A percentile compares a stretch with the other conserved stretches of the same genome.
Conservation (phyloP, 2,113 vertebrate genomes). For the Melanerpes formicivorus region DNA sequence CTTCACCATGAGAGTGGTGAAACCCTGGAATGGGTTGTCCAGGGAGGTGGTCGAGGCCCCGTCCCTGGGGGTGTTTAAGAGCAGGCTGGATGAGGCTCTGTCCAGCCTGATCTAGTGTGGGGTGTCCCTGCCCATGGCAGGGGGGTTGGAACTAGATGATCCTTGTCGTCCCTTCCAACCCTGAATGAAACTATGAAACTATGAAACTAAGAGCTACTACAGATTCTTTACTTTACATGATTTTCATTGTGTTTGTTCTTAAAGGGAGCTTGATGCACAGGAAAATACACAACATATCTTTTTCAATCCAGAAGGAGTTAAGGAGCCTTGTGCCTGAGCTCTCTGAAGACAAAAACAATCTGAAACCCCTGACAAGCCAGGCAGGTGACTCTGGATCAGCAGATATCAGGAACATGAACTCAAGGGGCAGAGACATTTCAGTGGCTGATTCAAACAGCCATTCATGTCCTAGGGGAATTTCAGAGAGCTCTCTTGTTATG, state of each 20-base stretch:
- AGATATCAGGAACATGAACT: not conserved
- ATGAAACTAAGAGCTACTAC: not conserved
- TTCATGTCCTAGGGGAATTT: slow-evolving; percentile 17
- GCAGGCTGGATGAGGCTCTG: too few species aligned
- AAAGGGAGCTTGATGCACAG: not conserved
- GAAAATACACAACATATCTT: not conserved
- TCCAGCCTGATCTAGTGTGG: too few species aligned
- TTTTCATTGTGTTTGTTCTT: not conserved
- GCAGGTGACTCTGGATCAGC: slow-evolving; percentile 22
- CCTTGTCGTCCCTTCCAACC: too few species aligned
- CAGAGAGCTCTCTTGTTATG: not conserved
- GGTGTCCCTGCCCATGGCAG: too few species aligned
- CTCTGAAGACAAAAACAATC: not conserved
- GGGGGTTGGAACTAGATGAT: too few species aligned
- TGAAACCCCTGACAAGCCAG: not conserved
- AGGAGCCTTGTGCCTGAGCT: not conserved
- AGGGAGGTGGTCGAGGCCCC: too few species aligned
- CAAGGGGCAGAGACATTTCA: slow-evolving; percentile 11
- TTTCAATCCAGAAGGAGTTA: not conserved
- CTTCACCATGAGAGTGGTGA: too few species aligned
- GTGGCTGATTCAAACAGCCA: not conserved
- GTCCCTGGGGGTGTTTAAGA: too few species aligned
- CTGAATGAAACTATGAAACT: too few species aligned
- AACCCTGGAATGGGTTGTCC: too few species aligned
- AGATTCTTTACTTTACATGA: not conserved